phyloP scores from a whole-genome alignment of 2,888 invertebrate species.

The Brachyopa scutellaris region DNA sequence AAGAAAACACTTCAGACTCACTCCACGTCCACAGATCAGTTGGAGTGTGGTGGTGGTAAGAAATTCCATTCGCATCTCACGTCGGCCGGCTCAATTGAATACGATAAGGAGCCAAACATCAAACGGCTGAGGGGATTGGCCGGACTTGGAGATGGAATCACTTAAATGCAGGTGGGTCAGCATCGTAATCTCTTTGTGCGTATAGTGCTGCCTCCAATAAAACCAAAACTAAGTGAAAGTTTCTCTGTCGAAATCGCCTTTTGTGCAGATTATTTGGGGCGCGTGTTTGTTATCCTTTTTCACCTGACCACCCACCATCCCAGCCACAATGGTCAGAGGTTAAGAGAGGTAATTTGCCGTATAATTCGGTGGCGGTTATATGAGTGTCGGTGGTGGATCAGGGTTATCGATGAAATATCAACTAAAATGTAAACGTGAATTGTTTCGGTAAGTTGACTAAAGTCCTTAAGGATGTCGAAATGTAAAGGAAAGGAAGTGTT shows the following conservation, averaged over 20 bases:
- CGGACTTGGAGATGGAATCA: constrained; percentile 38
- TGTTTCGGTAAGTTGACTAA: constrained; percentile 54
- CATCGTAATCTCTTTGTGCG: constrained; percentile 47
- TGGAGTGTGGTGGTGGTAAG: constrained; percentile 25
- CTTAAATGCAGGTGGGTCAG: constrained; percentile 57
- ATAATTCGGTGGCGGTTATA: constrained; percentile 59
- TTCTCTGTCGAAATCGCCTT: constrained; percentile 40
- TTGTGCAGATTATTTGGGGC: constrained; percentile 59
- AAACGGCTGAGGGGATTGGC: not conserved
- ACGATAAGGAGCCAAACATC: constrained; percentile 67
- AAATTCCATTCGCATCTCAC: constrained; percentile 69
- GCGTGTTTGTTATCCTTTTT: constrained; percentile 57
- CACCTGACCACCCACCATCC: constrained; percentile 61
- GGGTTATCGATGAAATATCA: constrained; percentile 62
- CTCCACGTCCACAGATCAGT: not conserved
- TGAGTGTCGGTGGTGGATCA: constrained; percentile 32
- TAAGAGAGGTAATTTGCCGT: constrained; percentile 62
- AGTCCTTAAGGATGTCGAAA: constrained; percentile 48
- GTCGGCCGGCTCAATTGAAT: constrained; percentile 70
- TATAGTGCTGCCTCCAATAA: constrained; percentile 33
- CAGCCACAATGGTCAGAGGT: constrained; percentile 5
- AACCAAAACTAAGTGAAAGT: constrained; percentile 63
- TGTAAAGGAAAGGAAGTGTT: not conserved
- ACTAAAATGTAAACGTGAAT: constrained; percentile 60
- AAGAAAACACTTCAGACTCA: constrained; percentile 67